Percentiles rank a stretch among this genome's conserved stretches.
These are phyloP conservation scores for Galendromus occidentalis DNA, from an alignment of 1,140 invertebrate species.

Conservation along the genomic window DNA sequence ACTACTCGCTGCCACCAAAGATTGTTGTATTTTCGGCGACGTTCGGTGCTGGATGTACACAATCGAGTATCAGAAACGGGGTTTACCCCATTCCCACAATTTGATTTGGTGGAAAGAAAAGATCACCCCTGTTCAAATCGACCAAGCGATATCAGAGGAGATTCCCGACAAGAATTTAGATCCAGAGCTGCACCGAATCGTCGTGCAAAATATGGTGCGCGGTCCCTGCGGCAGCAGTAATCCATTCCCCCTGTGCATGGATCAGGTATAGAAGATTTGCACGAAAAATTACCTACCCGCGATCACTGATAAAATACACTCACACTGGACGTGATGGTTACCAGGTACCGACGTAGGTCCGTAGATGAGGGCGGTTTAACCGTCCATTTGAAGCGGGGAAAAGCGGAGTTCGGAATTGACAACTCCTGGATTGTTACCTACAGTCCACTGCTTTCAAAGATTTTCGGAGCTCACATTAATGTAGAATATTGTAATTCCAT, in stretches of 20 bases:
- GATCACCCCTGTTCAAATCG: not conserved
- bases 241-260: constrained; percentile 22
- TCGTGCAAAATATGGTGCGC: constrained; percentile 26
- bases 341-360: constrained; percentile 11
- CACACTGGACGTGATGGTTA: constrained; percentile 20
- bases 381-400: no score
- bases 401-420: constrained; percentile 19
- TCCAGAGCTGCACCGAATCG: constrained; percentile 23
- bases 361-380: no score
- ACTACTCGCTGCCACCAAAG: constrained; percentile 22
- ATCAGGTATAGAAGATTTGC: constrained; percentile 18
- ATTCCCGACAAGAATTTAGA: constrained; percentile 31
- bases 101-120: constrained; percentile 20
- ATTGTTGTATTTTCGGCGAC: constrained; percentile 15
- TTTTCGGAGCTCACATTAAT: constrained; percentile 20
- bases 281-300: constrained; percentile 19
- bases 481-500: constrained; percentile 18
- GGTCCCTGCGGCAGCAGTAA: constrained; percentile 28
- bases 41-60: constrained; percentile 20
- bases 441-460: constrained; percentile 15
- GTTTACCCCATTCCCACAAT: constrained; percentile 29
- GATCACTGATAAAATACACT: constrained; percentile 11
- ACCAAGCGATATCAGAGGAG: constrained; percentile 32
- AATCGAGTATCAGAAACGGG: constrained; percentile 31
- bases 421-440: constrained; percentile 20